Percentiles rank a stretch among this genome's conserved stretches.
These are phyloP conservation scores for Phortica okadai DNA, from an alignment of 2,888 invertebrate species.

Conservation along the genomic window DNA sequence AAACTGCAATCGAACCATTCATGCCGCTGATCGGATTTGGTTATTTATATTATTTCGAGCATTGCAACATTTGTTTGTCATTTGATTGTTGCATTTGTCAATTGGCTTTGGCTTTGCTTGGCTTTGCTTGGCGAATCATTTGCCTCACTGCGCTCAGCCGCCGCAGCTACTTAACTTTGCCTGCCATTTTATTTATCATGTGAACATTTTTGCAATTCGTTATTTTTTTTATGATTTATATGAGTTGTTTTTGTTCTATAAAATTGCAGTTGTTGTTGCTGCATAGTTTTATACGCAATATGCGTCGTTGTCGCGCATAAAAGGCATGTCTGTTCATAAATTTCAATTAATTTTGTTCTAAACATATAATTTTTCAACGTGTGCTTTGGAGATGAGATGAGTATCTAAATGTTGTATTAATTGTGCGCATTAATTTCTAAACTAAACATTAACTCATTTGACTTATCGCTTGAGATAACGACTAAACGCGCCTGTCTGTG, in stretches of 20 bases:
- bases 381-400: constrained; percentile 45
- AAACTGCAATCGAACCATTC: constrained; percentile 3
- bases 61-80: constrained; percentile 6
- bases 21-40: constrained; percentile 14
- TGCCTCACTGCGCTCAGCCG: background rate
- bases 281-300: background rate
- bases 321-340: constrained; percentile 49
- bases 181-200: background rate
- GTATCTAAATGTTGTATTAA: constrained; percentile 62
- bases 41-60: constrained; percentile 13
- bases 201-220: constrained; percentile 5
- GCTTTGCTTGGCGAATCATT: background rate
- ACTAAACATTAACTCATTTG: constrained; percentile 25
- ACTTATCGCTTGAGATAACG: constrained; percentile 36
- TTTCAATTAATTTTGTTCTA: constrained; percentile 50
- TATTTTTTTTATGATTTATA: constrained; percentile 19
- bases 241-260: background rate
- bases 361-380: constrained; percentile 39
- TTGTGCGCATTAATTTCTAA: constrained; percentile 52
- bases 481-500: constrained; percentile 21
- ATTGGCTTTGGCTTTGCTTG: background rate
- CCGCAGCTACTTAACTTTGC: constrained; percentile 23
- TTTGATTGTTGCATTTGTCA: constrained; percentile 1
- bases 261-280: background rate
- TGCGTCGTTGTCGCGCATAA: background rate